These are phyloP conservation scores for Drosophila chauvacae DNA, from an alignment of 1,140 invertebrate genomes.

Conservation along the genomic window DNA sequence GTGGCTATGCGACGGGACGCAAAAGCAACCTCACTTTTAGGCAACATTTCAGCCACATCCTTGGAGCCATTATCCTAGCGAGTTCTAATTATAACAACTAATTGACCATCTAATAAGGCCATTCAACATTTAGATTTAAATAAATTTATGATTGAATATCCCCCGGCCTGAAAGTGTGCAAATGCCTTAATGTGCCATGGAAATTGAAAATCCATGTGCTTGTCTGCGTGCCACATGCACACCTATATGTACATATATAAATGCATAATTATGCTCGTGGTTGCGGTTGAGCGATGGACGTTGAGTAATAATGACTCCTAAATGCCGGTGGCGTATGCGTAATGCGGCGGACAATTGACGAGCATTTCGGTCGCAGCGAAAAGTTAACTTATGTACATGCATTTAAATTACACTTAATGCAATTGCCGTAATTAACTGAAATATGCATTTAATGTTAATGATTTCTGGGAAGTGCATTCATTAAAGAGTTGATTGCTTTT, in stretches of 20 bases:
- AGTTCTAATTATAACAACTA: constrained; percentile 6
- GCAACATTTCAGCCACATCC: constrained; percentile 1
- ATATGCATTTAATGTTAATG: constrained; percentile 14
- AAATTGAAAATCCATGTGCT: constrained; percentile 24
- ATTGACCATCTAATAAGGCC: constrained; percentile 13
- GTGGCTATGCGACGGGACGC: not conserved
- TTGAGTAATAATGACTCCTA: constrained; percentile 34
- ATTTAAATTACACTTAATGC: constrained; percentile 37
- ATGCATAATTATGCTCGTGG: constrained; percentile 25
- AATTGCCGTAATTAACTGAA: constrained; percentile 29
- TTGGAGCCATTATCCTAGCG: not conserved
- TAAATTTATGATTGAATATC: constrained; percentile 9
- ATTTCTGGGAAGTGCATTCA: constrained; percentile 8
- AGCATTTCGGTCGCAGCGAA: constrained; percentile 10
- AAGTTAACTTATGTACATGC: constrained; percentile 32
- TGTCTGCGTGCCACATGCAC: not conserved
- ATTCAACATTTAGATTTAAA: not conserved
- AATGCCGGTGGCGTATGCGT: constrained; percentile 52
- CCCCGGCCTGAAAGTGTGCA: not conserved
- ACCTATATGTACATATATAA: not conserved
- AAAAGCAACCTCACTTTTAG: not conserved
- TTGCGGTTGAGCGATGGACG: constrained; percentile 4
- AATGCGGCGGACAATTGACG: constrained; percentile 41
- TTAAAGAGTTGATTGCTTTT: not conserved
- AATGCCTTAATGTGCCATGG: not conserved